Evolutionary conservation across 2,888 invertebrate genomes (phyloP).

Genomic region (Abscondita cerata): DNA sequence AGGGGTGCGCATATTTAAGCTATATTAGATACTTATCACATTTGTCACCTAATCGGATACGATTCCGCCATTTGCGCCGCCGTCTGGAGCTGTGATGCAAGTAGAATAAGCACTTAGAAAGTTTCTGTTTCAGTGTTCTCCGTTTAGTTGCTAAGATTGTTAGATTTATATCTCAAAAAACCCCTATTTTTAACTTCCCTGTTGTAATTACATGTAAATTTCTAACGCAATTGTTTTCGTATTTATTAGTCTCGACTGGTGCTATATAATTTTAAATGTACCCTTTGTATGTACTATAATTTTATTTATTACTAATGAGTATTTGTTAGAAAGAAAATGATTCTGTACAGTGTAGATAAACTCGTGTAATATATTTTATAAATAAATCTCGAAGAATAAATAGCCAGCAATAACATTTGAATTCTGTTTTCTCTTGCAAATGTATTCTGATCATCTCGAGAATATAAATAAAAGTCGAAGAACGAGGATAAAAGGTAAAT

Average conservation of each 20-base stretch:
- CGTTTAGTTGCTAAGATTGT: conserved; percentile 49
- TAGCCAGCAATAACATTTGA: conserved; percentile 51
- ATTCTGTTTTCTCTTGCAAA: conserved; percentile 13
- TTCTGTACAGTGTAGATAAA: conserved; percentile 61
- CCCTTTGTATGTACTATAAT: conserved; percentile 53
- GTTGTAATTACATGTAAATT: conserved; percentile 51
- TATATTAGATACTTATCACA: conserved; percentile 27
- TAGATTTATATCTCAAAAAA: conserved; percentile 39
- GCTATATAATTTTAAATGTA: conserved; percentile 57
- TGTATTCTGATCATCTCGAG: background rate
- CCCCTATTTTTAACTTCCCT: conserved; percentile 19
- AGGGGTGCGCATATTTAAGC: conserved; percentile 24
- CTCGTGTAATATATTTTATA: conserved; percentile 62
- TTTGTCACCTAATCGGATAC: conserved; percentile 32
- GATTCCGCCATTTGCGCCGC: conserved; percentile 46
- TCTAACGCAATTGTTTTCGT: conserved; percentile 45
- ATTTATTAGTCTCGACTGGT: conserved; percentile 59
- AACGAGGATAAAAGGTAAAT: conserved; percentile 28
- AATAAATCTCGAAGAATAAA: conserved; percentile 58
- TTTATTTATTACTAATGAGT: conserved; percentile 49
- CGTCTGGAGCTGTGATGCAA: conserved; percentile 52
- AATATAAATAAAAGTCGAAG: background rate
- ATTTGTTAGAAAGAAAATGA: conserved; percentile 50
- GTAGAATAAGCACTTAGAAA: conserved; percentile 48
- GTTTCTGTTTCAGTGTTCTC: conserved; percentile 42